Conservation (phyloP, 2,113 vertebrate genomes). For the Mastomys natalensis region DNA sequence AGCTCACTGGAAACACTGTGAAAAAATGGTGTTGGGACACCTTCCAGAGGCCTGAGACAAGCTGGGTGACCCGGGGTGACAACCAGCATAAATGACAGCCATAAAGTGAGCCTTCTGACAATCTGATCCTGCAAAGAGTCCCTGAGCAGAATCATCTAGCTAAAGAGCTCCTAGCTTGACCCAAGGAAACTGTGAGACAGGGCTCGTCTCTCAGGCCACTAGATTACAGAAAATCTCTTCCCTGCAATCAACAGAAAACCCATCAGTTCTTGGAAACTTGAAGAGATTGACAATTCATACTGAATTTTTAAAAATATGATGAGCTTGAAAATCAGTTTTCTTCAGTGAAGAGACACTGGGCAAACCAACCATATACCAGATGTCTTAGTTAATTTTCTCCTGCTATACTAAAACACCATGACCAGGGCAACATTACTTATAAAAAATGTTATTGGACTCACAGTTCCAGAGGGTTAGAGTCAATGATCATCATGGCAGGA, state of each 20-base stretch:
- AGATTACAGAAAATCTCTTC: neutral
- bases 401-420: neutral
- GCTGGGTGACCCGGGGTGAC: neutral
- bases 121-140: neutral
- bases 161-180: neutral
- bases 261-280: neutral
- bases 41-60: neutral
- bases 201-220: neutral
- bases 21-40: neutral
- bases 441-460: neutral
- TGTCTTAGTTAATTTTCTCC: neutral
- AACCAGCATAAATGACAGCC: neutral
- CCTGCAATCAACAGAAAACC: neutral
- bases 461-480: neutral
- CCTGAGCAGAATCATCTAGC: neutral
- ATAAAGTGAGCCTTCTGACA: neutral
- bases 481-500: neutral
- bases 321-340: neutral
- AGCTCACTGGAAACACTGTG: neutral
- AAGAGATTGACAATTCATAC: neutral
- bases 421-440: neutral
- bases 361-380: neutral
- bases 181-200: neutral
- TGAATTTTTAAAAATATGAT: neutral
- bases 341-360: neutral